Evolutionary conservation across 1,140 invertebrate species (phyloP), one percentile per base, ranked within the genome.

Genomic region (Drosophila setifemur): DNA sequence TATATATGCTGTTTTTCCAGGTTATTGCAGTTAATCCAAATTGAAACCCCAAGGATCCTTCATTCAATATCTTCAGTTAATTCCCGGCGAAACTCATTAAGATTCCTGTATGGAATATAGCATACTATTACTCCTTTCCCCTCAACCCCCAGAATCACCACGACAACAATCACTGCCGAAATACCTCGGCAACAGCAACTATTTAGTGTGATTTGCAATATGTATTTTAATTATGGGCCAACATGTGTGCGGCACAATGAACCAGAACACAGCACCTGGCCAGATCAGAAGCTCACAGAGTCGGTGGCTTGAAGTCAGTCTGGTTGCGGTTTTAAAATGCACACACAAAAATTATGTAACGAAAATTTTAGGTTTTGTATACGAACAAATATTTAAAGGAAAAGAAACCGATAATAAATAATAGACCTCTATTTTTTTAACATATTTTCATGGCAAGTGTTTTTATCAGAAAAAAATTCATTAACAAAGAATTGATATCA

Each of bases 171-270:
- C 54, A 48, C 45, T 53, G 40, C 47, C 50, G 50, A 66, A 73
- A 78, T 73, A 45, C 44, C 39, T 44, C 23, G 52, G 33, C 49
- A 69, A 42, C 54, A 42, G 40, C 43, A 60, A 74, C 60, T 52
- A 71, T 74, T 81, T 60, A 55, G 49, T 74, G 58, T 66, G 66
- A 79, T 81, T 79, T 71, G 67, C 64, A 64, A 69, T 64, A 69
- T 69, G 73, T 81, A 83, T 82, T 81, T 82, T 83, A 82, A 83
- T 82, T 83, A 77, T 83, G 31, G 58, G 31, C 25, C 42, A n/a
- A 47, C 29, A 48, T 28, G 54, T 60, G 52, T 35, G 53, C 53
- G 23, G 39, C 53, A 60, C 28, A 42, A 40, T 33, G 42, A 11
- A 57, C 23, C 40, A 53, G 39, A 39, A 16, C 29, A 44, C 57